Percentiles rank a stretch among this genome's conserved stretches.
These are phyloP conservation scores for Xenopus tropicalis DNA, from an alignment of 2,113 vertebrate genomes.

Conservation along the genomic window DNA sequence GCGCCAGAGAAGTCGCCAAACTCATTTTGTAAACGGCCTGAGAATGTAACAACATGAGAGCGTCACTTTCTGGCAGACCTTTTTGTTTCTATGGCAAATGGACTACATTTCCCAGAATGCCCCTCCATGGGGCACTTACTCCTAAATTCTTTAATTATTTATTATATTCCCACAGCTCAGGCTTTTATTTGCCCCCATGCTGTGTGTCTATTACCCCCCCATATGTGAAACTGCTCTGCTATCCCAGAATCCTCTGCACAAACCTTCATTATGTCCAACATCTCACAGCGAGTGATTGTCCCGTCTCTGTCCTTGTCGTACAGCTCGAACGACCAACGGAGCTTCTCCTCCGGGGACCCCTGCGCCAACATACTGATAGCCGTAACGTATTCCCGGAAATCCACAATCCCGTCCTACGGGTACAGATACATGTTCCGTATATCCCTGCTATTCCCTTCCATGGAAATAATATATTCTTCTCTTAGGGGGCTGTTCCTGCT, in stretches of 20 bases:
- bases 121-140: too few species aligned
- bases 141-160: too few species aligned
- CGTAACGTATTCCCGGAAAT: slow-evolving; percentile 54
- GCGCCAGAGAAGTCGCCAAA: slow-evolving; percentile 55
- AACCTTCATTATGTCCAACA: slow-evolving; percentile 66
- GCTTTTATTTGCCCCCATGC: too few species aligned
- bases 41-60: neutral
- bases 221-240: too few species aligned
- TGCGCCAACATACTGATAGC: slow-evolving; percentile 59
- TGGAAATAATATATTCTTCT: too few species aligned
- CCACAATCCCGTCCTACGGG: slow-evolving; percentile 55
- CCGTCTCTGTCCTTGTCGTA: slow-evolving; percentile 63
- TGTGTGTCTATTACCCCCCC: too few species aligned
- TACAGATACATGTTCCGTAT: neutral
- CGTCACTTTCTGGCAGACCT: neutral
- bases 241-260: neutral
- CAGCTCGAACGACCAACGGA: slow-evolving; percentile 66
- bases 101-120: too few species aligned
- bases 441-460: too few species aligned
- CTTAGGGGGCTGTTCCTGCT: too few species aligned
- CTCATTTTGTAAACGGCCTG: slow-evolving; percentile 68
- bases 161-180: too few species aligned
- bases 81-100: too few species aligned
- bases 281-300: slow-evolving; percentile 56
- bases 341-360: slow-evolving; percentile 60